Percentiles rank a stretch among this genome's conserved stretches.
These are phyloP conservation scores for Phasianus colchicus DNA, from an alignment of 2,113 vertebrate genomes.

Conservation along the genomic window DNA sequence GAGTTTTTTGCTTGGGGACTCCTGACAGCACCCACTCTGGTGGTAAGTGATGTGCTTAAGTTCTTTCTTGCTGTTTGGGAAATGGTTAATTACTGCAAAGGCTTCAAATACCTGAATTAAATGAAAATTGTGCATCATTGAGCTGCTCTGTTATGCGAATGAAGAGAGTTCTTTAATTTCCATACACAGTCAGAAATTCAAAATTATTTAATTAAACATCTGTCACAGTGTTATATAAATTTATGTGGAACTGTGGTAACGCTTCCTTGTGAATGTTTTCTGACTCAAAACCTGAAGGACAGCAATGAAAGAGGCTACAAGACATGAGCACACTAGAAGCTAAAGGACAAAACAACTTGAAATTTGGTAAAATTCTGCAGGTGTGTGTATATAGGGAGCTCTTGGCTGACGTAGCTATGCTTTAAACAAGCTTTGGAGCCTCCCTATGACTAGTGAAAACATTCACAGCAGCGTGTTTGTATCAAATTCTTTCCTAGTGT, in stretches of 20 bases:
- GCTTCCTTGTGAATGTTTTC: background rate
- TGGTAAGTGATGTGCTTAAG: conserved; percentile 75
- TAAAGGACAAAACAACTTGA: background rate
- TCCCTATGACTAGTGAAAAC: background rate
- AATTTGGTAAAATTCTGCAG: background rate
- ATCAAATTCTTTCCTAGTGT: background rate
- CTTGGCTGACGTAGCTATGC: background rate
- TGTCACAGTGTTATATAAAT: too few relatives aligned
- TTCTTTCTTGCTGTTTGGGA: fast-evolving
- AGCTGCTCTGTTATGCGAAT: background rate
- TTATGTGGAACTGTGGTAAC: background rate
- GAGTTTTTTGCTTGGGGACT: conserved; percentile 93
- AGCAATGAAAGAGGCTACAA: background rate
- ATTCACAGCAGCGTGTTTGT: background rate
- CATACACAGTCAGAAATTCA: background rate
- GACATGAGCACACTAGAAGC: background rate
- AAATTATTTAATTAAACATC: background rate
- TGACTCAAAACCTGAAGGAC: background rate
- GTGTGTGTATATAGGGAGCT: background rate
- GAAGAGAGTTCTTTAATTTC: background rate
- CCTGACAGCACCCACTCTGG: conserved; percentile 87
- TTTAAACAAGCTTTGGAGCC: background rate
- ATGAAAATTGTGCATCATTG: background rate
- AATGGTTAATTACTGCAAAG: background rate
- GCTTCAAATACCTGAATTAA: background rate